Evolutionary conservation across 2,797 vertebrate genomes (phyloP), one percentile per base, ranked within the genome.

Genomic region (Somateria mollissima): DNA sequence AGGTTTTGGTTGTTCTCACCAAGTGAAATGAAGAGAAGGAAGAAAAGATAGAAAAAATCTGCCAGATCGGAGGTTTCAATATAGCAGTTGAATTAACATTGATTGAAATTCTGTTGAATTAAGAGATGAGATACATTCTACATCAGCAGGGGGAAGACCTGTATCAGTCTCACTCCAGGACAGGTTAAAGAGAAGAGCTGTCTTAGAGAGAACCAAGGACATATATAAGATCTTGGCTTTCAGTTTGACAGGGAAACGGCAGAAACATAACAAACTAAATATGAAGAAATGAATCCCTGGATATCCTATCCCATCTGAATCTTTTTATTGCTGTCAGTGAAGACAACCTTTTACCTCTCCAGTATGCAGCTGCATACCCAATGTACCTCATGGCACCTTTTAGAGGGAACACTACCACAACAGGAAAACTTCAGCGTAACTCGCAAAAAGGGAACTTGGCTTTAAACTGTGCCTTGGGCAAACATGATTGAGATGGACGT

Each of bases 361-460:
- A 95, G 90, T 90, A 77, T 90, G 88, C 89, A 93, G 65, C 88
- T 90, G 80, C 86, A 89, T 84, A 34, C 92, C 96, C 84, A 92
- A 72, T 65, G 41, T 21, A 34, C 27, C 17, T 65, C 96, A 91
- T 65, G 71, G 94, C 91, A 94, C 58, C 60, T 91, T 83, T 73
- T 64, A 36, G 25, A 83, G 66, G 43, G 70, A 83, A 82, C 62
- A 34, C 51, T 71, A 41, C 28, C 9, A 32, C 76, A 51, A 27
- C 21, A 75, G 64, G 49, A 94, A 96, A 89, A 92, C 41, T 24
- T 6, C 28, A 84, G 76, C 17, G n/a, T 71, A 71, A 71, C 73
- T 6, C 1, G 7, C 66, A 82, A 72, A 51, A 61, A 47, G 9
- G 24, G 19, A 74, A 32, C 61, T 77, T 85, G 8, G 20, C 89